Percentiles rank a stretch among this genome's conserved stretches.
These are phyloP conservation scores for Tupaia chinensis DNA, from an alignment of 2,113 vertebrate genomes.

Conservation along the genomic window DNA sequence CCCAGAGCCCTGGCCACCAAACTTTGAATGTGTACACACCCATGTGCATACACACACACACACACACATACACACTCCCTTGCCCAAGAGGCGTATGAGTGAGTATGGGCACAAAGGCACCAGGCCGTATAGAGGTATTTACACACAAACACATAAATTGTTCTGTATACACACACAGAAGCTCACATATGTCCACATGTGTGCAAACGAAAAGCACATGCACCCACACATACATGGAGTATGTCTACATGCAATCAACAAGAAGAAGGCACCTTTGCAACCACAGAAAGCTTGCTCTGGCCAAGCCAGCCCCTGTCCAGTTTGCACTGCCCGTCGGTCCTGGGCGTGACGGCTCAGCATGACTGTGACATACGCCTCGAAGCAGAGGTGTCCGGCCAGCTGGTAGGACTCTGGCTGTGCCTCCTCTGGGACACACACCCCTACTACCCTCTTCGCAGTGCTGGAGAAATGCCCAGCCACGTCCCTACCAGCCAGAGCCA, in stretches of 20 bases:
- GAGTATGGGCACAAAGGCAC: not conserved
- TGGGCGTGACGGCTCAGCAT: not conserved
- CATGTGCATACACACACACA: accelerated
- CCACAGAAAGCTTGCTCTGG: not conserved
- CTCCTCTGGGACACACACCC: not conserved
- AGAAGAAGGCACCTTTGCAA: not conserved
- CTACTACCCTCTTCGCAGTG: not conserved
- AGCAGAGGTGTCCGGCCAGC: not conserved
- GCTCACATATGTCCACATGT: not conserved
- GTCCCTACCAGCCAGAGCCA: not conserved
- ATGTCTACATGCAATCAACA: not conserved
- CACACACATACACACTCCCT: accelerated
- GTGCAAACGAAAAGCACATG: not conserved
- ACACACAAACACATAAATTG: no score
- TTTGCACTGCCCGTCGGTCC: not conserved
- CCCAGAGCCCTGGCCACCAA: not conserved
- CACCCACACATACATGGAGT: not conserved
- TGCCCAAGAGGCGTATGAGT: not conserved
- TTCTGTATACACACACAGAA: not conserved
- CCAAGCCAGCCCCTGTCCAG: not conserved
- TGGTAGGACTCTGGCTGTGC: not conserved
- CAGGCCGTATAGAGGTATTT: not conserved
- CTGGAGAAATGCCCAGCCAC: not conserved
- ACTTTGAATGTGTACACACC: not conserved
- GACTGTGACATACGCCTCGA: not conserved